Base-by-base conservation (phyloP, 2,797 vertebrate genomes). In the Eremophila alpestris region DNA sequence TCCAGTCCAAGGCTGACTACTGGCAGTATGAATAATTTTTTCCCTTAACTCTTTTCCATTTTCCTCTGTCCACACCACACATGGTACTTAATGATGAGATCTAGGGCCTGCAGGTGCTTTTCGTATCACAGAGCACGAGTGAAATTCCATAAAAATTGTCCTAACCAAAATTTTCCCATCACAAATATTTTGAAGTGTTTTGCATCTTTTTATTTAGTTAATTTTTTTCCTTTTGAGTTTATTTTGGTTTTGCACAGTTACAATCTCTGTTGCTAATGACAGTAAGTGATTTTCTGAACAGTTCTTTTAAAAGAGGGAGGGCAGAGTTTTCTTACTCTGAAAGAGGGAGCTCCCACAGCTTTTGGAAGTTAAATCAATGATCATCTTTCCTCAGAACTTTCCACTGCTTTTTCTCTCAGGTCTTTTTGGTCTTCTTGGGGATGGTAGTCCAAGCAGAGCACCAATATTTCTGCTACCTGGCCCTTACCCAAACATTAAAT, bases 1-100 rank as follows among this genome's bases (percentile, higher is more conserved):
- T 81, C 74, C 41, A 71, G 29, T 74, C 76, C 81, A 83, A 34
- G 51, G 46, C 46, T 88, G 77, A 78, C 43, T 90, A 16, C 27
- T 89, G 43, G 27, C 75, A 92, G 60, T 19, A 51, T 22, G 71
- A 95, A 58, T 67, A 87, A 87, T 8, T 13, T 77, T 74, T 84
- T 46, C 85, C 38, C n/a, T 55, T 79, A 12, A 26, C 4, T 63
- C 34, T 36, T 77, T 74, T 70, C 11, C 46, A 11, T 26, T 43
- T 27, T 27, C 12, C 17, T 89, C 43, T 27, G 13, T 29, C 43
- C n/a, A 48, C 27, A 69, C 10, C 11, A 32, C 10, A 18, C 16
- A 6, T 6, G 15, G 11, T 49, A 21, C 11, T 45, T 62, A 36
- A 40, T 36, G 15, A 13, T 46, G 38, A 54, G 4, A 16, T 59